A percentile compares a stretch with the other conserved stretches of the same genome.
phyloP scores from a whole-genome alignment of 2,888 invertebrate genomes.

The Drosophila flavopinicola region DNA sequence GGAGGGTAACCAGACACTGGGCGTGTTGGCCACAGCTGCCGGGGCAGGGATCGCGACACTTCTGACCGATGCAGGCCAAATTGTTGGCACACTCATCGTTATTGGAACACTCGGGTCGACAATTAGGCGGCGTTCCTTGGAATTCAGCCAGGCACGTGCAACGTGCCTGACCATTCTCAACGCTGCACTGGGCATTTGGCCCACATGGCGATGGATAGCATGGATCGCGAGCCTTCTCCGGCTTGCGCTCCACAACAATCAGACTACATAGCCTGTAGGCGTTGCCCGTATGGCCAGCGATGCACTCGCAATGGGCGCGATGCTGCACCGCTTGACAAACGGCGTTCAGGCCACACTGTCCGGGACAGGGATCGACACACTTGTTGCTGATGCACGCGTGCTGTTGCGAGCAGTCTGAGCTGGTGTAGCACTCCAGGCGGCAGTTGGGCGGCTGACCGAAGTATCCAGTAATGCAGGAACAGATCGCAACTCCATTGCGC shows the following conservation, averaged over 20 bases:
- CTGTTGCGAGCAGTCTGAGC: slow-evolving; percentile 88
- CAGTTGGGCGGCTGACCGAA: slow-evolving; percentile 90
- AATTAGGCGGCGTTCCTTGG: slow-evolving; percentile 89
- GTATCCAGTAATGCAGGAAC: slow-evolving; percentile 88
- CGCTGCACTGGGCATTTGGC: slow-evolving; percentile 89
- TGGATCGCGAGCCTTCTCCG: slow-evolving; percentile 84
- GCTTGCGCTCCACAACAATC: slow-evolving; percentile 72
- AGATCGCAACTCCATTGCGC: slow-evolving; percentile 87
- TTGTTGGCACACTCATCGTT: slow-evolving; percentile 89
- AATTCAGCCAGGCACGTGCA: slow-evolving; percentile 89
- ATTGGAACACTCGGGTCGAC: slow-evolving; percentile 89
- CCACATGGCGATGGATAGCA: slow-evolving; percentile 92
- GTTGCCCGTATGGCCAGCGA: slow-evolving; percentile 89
- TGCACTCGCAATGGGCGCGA: slow-evolving; percentile 91
- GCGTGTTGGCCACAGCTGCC: slow-evolving; percentile 92
- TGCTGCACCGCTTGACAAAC: slow-evolving; percentile 91
- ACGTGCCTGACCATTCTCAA: slow-evolving; percentile 86
- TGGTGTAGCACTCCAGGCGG: slow-evolving; percentile 89
- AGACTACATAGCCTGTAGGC: slow-evolving; percentile 88
- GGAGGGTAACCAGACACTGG: slow-evolving; percentile 90
- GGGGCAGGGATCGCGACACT: slow-evolving; percentile 90
- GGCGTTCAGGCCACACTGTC: slow-evolving; percentile 89
- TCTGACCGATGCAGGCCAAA: slow-evolving; percentile 89
- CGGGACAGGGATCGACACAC: slow-evolving; percentile 90
- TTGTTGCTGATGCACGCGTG: slow-evolving; percentile 89